Conservation (phyloP, 2,113 vertebrate species). For the Crocuta crocuta region DNA sequence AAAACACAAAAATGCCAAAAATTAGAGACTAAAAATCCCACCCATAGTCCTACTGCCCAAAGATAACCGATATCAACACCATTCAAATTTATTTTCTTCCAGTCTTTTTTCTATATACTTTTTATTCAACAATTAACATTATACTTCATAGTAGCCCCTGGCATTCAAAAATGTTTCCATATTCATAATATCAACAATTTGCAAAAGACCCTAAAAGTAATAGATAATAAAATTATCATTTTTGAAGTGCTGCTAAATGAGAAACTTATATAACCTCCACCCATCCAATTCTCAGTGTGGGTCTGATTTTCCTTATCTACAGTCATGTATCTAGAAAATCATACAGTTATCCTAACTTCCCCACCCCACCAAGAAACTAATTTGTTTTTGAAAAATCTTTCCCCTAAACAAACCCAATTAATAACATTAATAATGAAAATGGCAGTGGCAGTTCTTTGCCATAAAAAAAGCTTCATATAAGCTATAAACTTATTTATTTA, state of each 20-base stretch:
- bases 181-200: neutral
- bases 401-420: neutral
- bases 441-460: neutral
- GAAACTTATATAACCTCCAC: neutral
- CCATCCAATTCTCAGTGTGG: neutral
- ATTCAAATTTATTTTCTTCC: constrained; percentile 16
- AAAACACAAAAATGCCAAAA: constrained; percentile 24
- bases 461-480: constrained; percentile 2
- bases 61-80: neutral
- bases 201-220: neutral
- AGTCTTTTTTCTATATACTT: neutral
- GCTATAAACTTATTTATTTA: neutral
- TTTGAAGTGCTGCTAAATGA: neutral
- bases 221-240: neutral
- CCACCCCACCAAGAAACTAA: neutral
- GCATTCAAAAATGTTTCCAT: constrained; percentile 18
- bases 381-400: neutral
- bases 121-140: neutral
- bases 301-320: neutral
- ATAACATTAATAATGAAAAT: neutral
- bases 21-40: neutral
- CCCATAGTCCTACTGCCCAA: neutral
- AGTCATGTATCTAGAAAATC: neutral
- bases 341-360: neutral
- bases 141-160: neutral